A percentile compares a stretch with the other conserved stretches of the same genome.
phyloP scores from a whole-genome alignment of 2,888 invertebrate species.

The Drosophila recens region DNA sequence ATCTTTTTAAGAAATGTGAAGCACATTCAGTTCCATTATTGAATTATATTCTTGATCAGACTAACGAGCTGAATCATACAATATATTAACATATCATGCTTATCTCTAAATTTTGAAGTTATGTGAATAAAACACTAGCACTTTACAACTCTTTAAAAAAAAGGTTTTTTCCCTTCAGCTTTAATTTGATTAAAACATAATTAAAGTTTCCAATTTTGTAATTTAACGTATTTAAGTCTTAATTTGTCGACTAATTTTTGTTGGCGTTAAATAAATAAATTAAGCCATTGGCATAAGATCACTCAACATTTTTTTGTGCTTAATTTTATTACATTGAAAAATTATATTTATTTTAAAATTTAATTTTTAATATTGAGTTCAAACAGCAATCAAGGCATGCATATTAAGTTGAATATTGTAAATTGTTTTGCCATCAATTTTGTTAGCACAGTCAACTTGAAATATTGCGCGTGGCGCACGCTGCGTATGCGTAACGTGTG shows the following conservation, averaged over 20 bases:
- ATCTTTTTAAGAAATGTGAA: conserved; percentile 1
- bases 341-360: background rate
- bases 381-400: conserved; percentile 46
- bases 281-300: too few relatives aligned
- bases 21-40: background rate
- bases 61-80: background rate
- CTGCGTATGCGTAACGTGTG: conserved; percentile 49
- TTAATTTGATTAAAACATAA: too few relatives aligned
- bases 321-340: too few relatives aligned
- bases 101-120: background rate
- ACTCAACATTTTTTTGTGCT: too few relatives aligned
- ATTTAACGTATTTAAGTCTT: too few relatives aligned
- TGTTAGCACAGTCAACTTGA: conserved; percentile 26
- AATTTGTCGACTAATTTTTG: too few relatives aligned
- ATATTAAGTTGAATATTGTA: conserved; percentile 40
- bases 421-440: conserved; percentile 49
- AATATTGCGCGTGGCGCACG: conserved; percentile 17
- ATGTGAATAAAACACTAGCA: background rate
- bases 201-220: too few relatives aligned
- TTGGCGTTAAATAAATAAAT: too few relatives aligned
- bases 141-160: too few relatives aligned
- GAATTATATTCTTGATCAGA: background rate
- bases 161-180: too few relatives aligned
- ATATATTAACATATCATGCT: background rate
- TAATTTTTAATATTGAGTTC: background rate